Conservation (phyloP, 2,113 vertebrate species). For the Ptilonorhynchus violaceus region DNA sequence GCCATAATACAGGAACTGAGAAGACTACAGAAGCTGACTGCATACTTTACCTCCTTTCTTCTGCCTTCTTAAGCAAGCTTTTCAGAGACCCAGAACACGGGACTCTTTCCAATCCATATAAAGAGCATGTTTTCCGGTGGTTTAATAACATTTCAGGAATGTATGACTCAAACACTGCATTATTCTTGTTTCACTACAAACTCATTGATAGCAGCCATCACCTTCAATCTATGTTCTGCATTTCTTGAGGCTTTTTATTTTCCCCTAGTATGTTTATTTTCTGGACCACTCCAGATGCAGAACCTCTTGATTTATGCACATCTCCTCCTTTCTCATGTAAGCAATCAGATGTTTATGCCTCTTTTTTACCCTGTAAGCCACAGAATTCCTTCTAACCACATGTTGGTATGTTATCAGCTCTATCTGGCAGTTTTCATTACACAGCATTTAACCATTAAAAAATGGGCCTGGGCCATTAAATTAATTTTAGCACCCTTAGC, state of each 20-base stretch:
- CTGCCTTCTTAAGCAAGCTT: not conserved
- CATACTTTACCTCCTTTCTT: not conserved
- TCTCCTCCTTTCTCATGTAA: not conserved
- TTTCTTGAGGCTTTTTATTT: not conserved
- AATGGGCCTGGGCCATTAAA: not conserved
- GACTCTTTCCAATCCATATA: not conserved
- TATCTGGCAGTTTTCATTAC: not conserved
- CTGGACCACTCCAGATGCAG: not conserved
- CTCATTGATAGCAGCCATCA: not conserved
- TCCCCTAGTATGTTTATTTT: not conserved
- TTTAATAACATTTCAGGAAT: slow-evolving; percentile 23
- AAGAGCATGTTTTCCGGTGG: not conserved
- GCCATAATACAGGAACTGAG: not conserved
- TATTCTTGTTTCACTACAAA: not conserved
- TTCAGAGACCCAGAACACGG: not conserved
- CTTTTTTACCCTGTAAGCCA: not conserved
- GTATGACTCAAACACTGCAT: not conserved
- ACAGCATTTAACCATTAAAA: not conserved
- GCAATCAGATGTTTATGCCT: not conserved
- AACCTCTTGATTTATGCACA: not conserved
- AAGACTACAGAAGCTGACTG: not conserved
- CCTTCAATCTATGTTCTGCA: not conserved
- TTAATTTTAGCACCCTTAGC: not conserved
- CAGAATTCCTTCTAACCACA: not conserved
- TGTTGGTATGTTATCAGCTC: not conserved